Conservation (phyloP, 2,113 vertebrate genomes). For the Monarcha castaneiventris region DNA sequence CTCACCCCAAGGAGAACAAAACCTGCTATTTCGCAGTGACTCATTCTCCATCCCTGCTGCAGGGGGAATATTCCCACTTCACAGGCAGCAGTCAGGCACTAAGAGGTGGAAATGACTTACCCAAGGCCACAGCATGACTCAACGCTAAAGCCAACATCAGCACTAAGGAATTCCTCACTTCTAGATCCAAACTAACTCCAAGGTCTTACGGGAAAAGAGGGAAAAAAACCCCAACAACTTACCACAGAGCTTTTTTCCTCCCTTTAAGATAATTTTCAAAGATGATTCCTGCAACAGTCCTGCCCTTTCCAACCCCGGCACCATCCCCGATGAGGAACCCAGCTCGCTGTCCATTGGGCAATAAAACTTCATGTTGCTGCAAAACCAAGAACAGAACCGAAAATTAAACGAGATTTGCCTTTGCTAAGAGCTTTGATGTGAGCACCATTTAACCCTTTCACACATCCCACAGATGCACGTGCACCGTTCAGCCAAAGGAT, state of each 20-base stretch:
- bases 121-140: slow-evolving; percentile 49
- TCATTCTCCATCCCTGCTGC: not conserved
- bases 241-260: slow-evolving; percentile 94
- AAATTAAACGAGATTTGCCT: not conserved
- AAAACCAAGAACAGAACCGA: not conserved
- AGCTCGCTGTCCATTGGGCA: slow-evolving; percentile 90
- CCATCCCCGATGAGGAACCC: slow-evolving; percentile 97
- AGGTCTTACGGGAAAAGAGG: not conserved
- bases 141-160: slow-evolving; percentile 41
- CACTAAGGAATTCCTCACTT: slow-evolving; percentile 46
- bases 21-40: slow-evolving; percentile 1
- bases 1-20: not conserved
- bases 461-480: rapidly evolving
- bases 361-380: slow-evolving; percentile 96
- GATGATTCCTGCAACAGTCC: slow-evolving; percentile 94
- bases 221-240: not conserved
- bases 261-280: slow-evolving; percentile 90
- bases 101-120: slow-evolving; percentile 31
- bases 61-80: slow-evolving; percentile 17
- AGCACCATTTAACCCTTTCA: not conserved
- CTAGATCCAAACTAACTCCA: not conserved
- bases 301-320: slow-evolving; percentile 93
- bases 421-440: not conserved
- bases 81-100: not conserved
- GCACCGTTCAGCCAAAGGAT: rapidly evolving